A percentile compares a stretch with the other conserved stretches of the same genome.
Conservation (phyloP, 2,797 vertebrate genomes). For the Amphiprion clarkii region DNA sequence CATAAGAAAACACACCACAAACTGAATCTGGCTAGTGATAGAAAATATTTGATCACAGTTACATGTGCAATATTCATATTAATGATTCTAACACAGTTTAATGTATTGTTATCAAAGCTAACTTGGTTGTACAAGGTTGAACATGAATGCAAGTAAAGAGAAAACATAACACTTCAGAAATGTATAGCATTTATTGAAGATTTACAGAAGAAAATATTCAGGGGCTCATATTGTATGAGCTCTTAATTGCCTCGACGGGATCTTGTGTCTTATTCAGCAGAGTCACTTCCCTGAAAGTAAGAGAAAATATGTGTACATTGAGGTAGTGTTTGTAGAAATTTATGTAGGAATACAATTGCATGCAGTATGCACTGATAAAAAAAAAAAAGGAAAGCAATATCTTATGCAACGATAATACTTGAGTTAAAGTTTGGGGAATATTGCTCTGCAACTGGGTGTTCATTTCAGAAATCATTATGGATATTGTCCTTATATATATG, state of each 20-base stretch:
- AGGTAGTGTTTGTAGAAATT: not conserved
- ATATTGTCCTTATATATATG: not conserved
- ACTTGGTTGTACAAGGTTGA: not conserved
- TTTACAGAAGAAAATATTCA: constrained; percentile 31
- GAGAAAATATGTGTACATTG: constrained; percentile 1
- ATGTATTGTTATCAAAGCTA: not conserved
- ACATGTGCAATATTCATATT: not conserved
- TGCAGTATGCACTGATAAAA: not conserved
- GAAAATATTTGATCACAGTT: constrained; percentile 1
- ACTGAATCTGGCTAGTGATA: not conserved
- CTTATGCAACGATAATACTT: not conserved
- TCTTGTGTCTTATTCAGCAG: constrained; percentile 63
- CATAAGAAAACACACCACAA: not conserved
- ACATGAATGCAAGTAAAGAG: not conserved
- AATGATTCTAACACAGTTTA: not conserved
- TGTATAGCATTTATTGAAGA: constrained; percentile 58
- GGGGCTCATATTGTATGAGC: constrained; percentile 63
- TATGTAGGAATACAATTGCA: not conserved
- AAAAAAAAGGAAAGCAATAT: not conserved
- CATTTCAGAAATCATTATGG: not conserved
- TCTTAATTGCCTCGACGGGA: constrained; percentile 12
- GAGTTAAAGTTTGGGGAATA: not conserved
- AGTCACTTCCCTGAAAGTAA: constrained; percentile 69
- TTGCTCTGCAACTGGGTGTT: not conserved
- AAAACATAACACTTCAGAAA: not conserved